Base-by-base conservation (phyloP, 2,113 vertebrate genomes). In the Colius striatus region DNA sequence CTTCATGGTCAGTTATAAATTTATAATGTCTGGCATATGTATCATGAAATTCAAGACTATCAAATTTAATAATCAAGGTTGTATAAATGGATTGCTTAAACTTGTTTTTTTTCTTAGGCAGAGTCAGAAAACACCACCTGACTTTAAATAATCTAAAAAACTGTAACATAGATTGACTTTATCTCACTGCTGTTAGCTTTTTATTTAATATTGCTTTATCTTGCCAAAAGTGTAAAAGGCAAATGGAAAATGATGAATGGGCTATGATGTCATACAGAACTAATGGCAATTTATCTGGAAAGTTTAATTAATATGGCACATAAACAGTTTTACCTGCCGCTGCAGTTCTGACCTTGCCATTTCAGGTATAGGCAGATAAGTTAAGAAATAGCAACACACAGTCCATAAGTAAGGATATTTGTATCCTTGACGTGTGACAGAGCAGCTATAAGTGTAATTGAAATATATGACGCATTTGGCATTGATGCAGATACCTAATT, bases 391-490 rank as follows among this genome's bases (percentile, higher is more conserved):
- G 53, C 43, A 84, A 92, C 61, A 53, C 19, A n/a, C 34, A 92
- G 80, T 88, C 67, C 75, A 83, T 48, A 71, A 95, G 70, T 51
- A 73, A 73, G 43, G 32, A 26, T 86, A 95, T 93, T 94, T 92
- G n/a, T 88, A 81, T 94, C 84, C 66, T 76, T 91, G 95, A 30
- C 50, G 53, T 54, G 36, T 95, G 93, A 60, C 53, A 68, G 77
- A 93, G 87, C 68, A 87, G n/a, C 74, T 94, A 32, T 77, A 76
- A 93, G 86, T 38, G 67, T 91, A 91, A 90, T 79, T 88, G 73
- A 94, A 96, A 97, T 89, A 76, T 85, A 84, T 83, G 68, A 90
- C 91, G 27, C 63, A 75, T 82, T 95, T 97, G 82, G 34, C 62
- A 87, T 71, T 89, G 87, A 94, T 84, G 72, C 70, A 94, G 67